Evolutionary conservation across 1,140 invertebrate species (phyloP).

Genomic region (Antheraea pernyi): DNA sequence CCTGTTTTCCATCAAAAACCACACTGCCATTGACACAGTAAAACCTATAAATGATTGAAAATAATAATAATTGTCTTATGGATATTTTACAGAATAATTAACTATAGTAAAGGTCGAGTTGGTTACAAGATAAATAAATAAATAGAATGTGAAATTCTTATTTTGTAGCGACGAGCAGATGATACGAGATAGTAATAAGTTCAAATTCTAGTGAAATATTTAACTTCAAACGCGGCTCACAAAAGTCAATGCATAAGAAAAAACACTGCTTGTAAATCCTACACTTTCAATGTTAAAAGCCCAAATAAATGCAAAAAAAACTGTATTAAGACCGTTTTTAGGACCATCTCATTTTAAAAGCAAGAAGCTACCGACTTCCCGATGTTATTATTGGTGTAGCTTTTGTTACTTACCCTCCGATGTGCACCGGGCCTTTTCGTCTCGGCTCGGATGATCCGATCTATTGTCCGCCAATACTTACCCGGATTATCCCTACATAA

Average conservation of each 20-base stretch:
- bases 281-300: constrained; percentile 22
- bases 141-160: background rate
- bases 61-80: no score
- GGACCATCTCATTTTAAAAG: constrained; percentile 53
- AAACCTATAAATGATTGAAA: no score
- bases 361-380: constrained; percentile 74
- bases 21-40: no score
- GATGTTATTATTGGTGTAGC: constrained; percentile 64
- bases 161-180: background rate
- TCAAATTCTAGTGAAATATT: background rate
- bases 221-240: background rate
- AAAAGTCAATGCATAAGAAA: background rate
- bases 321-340: constrained; percentile 45
- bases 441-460: constrained; percentile 43
- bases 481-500: constrained; percentile 66
- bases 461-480: constrained; percentile 54
- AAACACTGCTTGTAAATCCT: background rate
- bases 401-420: constrained; percentile 62
- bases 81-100: no score
- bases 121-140: background rate
- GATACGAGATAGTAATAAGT: background rate
- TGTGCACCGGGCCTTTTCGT: constrained; percentile 54
- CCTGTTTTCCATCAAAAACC: no score
- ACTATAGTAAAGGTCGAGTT: no score
- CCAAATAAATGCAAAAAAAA: constrained; percentile 36